These are phyloP conservation scores for Ferrisia virgata DNA, from an alignment of 2,888 invertebrate genomes.

Conservation along the genomic window DNA sequence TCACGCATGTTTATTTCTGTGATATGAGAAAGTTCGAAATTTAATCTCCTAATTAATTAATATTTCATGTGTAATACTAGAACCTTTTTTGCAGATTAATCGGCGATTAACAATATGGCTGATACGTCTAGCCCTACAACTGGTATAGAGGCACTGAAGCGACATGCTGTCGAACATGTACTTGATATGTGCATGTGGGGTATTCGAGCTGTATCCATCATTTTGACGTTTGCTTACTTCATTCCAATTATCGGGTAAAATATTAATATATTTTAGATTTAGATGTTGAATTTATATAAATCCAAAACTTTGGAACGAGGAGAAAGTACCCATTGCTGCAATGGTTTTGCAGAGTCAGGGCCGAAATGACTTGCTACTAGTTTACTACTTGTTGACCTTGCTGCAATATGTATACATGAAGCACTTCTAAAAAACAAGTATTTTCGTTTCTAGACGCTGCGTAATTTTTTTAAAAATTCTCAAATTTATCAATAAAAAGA, in stretches of 20 bases:
- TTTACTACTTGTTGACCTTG: slow-evolving; percentile 41
- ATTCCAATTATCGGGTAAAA: slow-evolving; percentile 82
- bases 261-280: neutral
- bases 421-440: neutral
- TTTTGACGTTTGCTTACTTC: slow-evolving; percentile 80
- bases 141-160: slow-evolving; percentile 65
- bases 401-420: neutral
- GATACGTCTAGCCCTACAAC: slow-evolving; percentile 52
- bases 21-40: neutral
- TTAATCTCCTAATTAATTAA: neutral
- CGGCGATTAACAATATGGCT: slow-evolving; percentile 29
- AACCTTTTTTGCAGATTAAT: neutral
- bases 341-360: neutral
- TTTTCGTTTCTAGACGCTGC: neutral
- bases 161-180: slow-evolving; percentile 76
- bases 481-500: neutral
- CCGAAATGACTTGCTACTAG: slow-evolving; percentile 32
- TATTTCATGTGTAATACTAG: neutral
- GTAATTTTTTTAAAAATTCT: neutral
- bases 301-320: neutral
- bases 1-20: neutral
- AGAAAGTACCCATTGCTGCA: neutral
- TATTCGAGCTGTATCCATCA: slow-evolving; percentile 76
- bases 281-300: neutral
- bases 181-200: slow-evolving; percentile 84